A percentile compares a stretch with the other conserved stretches of the same genome.
phyloP scores from a whole-genome alignment of 92 coral and sea anemone species.

The Siderastrea radians region DNA sequence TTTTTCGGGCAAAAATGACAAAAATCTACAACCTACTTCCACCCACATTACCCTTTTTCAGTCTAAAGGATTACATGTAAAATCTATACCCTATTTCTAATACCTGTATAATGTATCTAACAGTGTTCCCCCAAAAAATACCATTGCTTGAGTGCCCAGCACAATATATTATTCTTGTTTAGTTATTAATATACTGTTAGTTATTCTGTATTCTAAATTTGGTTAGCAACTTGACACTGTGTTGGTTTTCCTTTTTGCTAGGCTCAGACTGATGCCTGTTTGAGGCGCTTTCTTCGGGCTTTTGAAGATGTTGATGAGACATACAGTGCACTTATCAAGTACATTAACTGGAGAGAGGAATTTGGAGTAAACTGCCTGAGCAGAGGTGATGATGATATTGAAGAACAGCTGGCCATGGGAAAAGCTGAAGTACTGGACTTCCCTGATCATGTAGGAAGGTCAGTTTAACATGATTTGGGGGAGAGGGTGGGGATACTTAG shows the following conservation, averaged over 20 bases:
- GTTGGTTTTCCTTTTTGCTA: constrained; percentile 12
- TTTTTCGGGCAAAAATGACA: too few relatives aligned
- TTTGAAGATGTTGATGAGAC: constrained; percentile 91
- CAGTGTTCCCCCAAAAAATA: too few relatives aligned
- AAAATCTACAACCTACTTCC: too few relatives aligned
- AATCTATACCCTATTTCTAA: too few relatives aligned
- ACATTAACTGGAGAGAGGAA: constrained; percentile 93
- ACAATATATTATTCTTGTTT: too few relatives aligned
- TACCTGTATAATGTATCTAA: too few relatives aligned
- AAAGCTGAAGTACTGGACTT: constrained; percentile 86
- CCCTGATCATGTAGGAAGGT: constrained; percentile 94
- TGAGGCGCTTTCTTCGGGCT: constrained; percentile 88
- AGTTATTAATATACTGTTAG: too few relatives aligned
- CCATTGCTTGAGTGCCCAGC: too few relatives aligned
- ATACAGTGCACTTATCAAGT: constrained; percentile 80
- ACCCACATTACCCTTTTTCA: too few relatives aligned
- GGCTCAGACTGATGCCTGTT: constrained; percentile 97
- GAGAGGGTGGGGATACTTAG: too few relatives aligned
- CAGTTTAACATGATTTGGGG: not conserved
- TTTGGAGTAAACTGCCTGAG: constrained; percentile 92
- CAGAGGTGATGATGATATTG: constrained; percentile 87
- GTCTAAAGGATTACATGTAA: too few relatives aligned
- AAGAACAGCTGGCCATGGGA: constrained; percentile 83
- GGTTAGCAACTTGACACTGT: not conserved
- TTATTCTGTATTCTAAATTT: too few relatives aligned